phyloP scores from a whole-genome alignment of 2,113 vertebrate species.

The Ardeotis arabs region DNA sequence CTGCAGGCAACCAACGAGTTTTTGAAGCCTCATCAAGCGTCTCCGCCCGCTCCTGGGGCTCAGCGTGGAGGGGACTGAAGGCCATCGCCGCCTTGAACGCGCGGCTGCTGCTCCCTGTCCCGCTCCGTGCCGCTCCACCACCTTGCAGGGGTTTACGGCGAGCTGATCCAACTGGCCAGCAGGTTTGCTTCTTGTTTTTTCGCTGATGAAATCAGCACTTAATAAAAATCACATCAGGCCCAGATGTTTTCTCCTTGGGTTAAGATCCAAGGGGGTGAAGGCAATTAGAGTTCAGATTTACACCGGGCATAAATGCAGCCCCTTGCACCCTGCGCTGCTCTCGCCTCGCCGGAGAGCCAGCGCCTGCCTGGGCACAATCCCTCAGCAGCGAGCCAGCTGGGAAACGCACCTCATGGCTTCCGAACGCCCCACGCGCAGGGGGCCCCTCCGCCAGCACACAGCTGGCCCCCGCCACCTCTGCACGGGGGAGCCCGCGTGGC shows the following conservation, averaged over 20 bases:
- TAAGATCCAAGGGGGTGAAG: slow-evolving; percentile 5
- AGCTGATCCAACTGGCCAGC: background rate
- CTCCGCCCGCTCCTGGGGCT: background rate
- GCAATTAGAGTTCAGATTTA: background rate
- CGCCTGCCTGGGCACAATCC: fast-evolving
- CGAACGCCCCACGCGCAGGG: fast-evolving
- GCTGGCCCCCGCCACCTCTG: background rate
- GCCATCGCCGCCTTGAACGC: fast-evolving
- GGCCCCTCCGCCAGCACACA: fast-evolving
- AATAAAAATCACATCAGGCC: slow-evolving; percentile 38
- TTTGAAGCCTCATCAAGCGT: fast-evolving
- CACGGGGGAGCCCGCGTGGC: fast-evolving
- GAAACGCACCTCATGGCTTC: background rate
- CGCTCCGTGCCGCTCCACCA: fast-evolving
- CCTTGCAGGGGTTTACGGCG: background rate
- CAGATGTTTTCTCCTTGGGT: slow-evolving; percentile 36
- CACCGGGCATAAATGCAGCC: fast-evolving
- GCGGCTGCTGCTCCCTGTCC: background rate
- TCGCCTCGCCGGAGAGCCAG: fast-evolving
- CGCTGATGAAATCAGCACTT: slow-evolving; percentile 25
- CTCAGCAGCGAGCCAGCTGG: fast-evolving
- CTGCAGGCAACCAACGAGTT: background rate
- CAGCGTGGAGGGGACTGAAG: fast-evolving
- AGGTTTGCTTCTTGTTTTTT: background rate
- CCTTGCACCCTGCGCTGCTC: fast-evolving